These are phyloP conservation scores for Spatulosminthurus flaviceps DNA, from an alignment of 2,888 invertebrate species.

Conservation along the genomic window DNA sequence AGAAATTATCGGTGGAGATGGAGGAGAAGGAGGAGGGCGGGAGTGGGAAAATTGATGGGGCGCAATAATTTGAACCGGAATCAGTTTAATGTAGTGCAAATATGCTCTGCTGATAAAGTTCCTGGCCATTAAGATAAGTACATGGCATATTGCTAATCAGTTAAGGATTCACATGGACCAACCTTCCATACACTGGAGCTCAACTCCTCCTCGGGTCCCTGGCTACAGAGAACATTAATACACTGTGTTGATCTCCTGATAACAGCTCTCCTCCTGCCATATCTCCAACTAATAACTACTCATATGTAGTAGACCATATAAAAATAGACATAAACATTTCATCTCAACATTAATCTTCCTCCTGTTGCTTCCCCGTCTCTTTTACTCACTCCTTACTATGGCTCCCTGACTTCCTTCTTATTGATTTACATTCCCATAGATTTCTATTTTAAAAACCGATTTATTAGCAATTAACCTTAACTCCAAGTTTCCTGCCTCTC, in stretches of 20 bases:
- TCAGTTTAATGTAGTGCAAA: constrained; percentile 25
- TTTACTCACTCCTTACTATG: neutral
- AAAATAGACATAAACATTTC: neutral
- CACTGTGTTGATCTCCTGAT: no score
- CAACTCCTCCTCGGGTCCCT: neutral
- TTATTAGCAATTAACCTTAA: no score
- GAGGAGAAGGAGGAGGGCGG: constrained; percentile 14
- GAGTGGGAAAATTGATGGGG: constrained; percentile 15
- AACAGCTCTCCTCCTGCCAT: no score
- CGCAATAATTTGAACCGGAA: constrained; percentile 17
- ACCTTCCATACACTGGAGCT: neutral
- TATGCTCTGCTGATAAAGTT: neutral
- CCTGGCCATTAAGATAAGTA: constrained; percentile 42
- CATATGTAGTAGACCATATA: no score
- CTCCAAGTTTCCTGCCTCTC: no score
- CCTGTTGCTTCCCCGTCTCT: constrained; percentile 23
- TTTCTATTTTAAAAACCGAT: no score
- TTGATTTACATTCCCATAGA: no score
- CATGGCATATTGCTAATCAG: constrained; percentile 43
- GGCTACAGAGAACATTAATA: no score
- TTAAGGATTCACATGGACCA: constrained; percentile 22
- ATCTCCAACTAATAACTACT: no score
- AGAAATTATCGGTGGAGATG: neutral
- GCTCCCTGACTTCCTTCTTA: no score
- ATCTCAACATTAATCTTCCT: constrained; percentile 30